Evolutionary conservation across 2,797 vertebrate genomes (phyloP), one percentile per base, ranked within the genome.

Genomic region (Coreius guichenoti): DNA sequence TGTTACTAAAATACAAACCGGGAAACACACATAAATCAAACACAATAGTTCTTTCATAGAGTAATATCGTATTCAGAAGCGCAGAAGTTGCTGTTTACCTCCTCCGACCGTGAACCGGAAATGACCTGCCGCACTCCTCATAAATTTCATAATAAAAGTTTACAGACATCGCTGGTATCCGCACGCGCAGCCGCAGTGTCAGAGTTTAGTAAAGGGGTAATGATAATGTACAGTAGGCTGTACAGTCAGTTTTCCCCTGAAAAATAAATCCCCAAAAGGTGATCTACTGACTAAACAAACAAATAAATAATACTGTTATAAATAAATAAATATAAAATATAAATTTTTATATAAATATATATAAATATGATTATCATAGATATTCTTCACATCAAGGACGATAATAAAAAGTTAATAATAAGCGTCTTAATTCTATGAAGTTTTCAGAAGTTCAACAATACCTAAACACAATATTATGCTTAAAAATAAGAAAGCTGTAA

Each of bases 31-130:
- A 33, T 16, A 9, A 23, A 75, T 26, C 56, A 65, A 19, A 26
- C 5, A 17, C 19, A 33, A 3, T 36, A 1, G 14, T 36, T 63
- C 0, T 8, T 26, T 65, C 26, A 74, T 6, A 36, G 1, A 23
- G 23, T 67, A 29, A 43, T 21, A 1, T 1, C 6, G 2, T 45
- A 16, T 43, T 16, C 29, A 16, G 7, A 51, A 17, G 0, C 33
- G 9, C 17, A 31, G 13, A 86, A 65, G 11, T 63, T 13, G 51
- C 7, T 85, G 73, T 85, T 87, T 85, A 87, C 73, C 65, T 78
- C 67, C 11, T 61, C 4, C 4, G 23, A 21, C 0, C 6, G 5
- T 13, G 4, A 78, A 36, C 54, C 73, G 73, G 73, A 87, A 85
- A 80, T 0, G 11, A 54, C 17, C 8, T 1, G 43, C 2, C 8